Percentiles rank a stretch among this genome's conserved stretches.
Conservation (phyloP, 2,113 vertebrate genomes). For the Microcebus griseorufus region DNA sequence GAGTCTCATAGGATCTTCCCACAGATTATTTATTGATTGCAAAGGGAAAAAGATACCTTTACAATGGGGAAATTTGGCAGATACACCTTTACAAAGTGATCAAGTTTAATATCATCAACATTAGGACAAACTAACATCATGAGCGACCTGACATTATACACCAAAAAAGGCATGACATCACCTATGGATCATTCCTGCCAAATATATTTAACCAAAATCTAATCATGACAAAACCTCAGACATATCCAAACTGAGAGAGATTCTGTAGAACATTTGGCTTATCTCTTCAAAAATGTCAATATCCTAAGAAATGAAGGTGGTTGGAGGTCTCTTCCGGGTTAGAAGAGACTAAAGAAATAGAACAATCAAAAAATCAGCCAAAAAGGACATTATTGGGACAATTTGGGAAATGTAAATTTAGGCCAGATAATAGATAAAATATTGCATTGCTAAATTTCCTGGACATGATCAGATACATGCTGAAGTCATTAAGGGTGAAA, state of each 20-base stretch:
- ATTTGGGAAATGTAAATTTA: not conserved
- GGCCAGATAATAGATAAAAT: not conserved
- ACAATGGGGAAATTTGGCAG: not conserved
- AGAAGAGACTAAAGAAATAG: not conserved
- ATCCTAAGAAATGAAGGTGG: not conserved
- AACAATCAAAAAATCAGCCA: not conserved
- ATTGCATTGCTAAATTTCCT: not conserved
- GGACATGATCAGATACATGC: not conserved
- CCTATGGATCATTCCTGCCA: not conserved
- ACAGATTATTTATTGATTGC: slow-evolving; percentile 43
- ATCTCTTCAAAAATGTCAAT: not conserved
- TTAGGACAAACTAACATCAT: not conserved
- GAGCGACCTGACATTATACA: not conserved
- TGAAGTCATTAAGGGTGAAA: slow-evolving; percentile 20
- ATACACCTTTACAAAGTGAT: not conserved
- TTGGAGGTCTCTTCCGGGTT: not conserved
- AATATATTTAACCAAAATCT: slow-evolving; percentile 21
- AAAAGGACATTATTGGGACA: not conserved
- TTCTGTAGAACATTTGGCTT: not conserved
- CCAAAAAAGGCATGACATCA: not conserved
- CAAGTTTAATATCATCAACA: slow-evolving; percentile 6
- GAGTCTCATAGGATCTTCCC: not conserved
- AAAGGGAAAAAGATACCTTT: slow-evolving; percentile 11
- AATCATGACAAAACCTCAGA: not conserved
- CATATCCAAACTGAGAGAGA: not conserved